Evolutionary conservation across 2,797 vertebrate species (phyloP), one percentile per base, ranked within the genome.

Genomic region (Chelmon rostratus): DNA sequence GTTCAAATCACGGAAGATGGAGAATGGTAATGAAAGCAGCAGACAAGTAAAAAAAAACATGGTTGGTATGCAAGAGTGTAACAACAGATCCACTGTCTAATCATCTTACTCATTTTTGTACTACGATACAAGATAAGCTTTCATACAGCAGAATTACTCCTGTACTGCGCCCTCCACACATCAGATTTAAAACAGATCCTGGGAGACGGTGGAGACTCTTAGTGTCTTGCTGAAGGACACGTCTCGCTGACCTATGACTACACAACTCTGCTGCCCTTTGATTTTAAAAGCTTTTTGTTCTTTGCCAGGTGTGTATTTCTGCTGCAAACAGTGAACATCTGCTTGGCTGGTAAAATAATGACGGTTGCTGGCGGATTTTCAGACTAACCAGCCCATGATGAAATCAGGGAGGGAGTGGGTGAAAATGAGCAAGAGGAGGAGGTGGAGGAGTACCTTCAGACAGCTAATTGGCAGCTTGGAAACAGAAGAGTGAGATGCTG

Each of bases 381-480:
- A 47, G 50, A 52, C 54, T 78, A 82, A 87, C 42, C 59, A 81
- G 84, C 67, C 35, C 52, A 28, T 68, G 71, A 72, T 59, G 70
- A 46, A 82, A 87, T 88, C 83, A 68, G 67, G 81, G 47, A 68
- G 71, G 72, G 57, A 25, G 78, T 57, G 59, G 79, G 68, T 86
- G 90, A 81, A 83, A 78, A 87, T 85, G 85, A 82, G 81, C 66
- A 87, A 59, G 82, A 88, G 11, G 35, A 73, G 68, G 81, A 77
- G 68, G 78, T 6, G 59, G 80, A 84, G 31, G 91, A 96, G 91
- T 99, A 99, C 98, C 98, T 99, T 99, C 96, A 98, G 96, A 98
- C 97, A 98, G 97, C 97, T 99, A 98, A 97, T 95, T 97, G 97
- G 98, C 98, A 99, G 98, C 98, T 99, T 99, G 98, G 96, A 99